A percentile compares a stretch with the other conserved stretches of the same genome.
Evolutionary conservation across 2,113 vertebrate genomes (phyloP).

Genomic region (Dolichotis patagonum): DNA sequence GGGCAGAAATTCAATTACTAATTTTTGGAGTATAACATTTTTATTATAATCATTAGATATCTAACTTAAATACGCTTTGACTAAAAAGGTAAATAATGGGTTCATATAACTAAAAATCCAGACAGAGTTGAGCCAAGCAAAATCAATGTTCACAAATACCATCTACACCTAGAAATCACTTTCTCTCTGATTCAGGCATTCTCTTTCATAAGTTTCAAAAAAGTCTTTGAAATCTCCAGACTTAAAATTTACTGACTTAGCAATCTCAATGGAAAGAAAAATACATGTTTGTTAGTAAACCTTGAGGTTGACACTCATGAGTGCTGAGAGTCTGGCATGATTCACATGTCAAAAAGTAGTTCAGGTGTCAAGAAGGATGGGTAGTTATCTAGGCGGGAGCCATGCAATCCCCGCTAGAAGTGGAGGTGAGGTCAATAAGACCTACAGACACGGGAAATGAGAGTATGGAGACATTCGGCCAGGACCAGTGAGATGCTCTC

Average conservation of each 20-base stretch:
- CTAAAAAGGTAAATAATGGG: neutral
- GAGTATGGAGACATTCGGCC: neutral
- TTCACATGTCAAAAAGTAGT: neutral
- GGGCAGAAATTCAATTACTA: neutral
- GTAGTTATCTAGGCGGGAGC: neutral
- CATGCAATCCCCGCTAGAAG: neutral
- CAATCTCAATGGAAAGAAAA: neutral
- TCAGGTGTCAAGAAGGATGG: neutral
- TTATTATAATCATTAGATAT: neutral
- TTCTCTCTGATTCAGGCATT: neutral
- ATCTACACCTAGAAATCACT: neutral
- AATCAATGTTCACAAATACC: neutral
- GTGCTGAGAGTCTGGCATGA: neutral
- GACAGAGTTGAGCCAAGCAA: neutral
- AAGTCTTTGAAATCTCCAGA: neutral
- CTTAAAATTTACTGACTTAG: neutral
- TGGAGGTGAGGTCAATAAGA: neutral
- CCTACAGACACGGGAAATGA: neutral
- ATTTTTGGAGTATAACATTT: neutral
- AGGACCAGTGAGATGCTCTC: neutral
- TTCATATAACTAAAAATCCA: neutral
- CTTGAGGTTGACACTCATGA: neutral
- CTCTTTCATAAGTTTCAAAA: neutral
- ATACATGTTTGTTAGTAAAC: neutral
- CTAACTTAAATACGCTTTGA: neutral